phyloP scores from a whole-genome alignment of 2,888 invertebrate genomes.

The Hofmannophila pseudospretella region DNA sequence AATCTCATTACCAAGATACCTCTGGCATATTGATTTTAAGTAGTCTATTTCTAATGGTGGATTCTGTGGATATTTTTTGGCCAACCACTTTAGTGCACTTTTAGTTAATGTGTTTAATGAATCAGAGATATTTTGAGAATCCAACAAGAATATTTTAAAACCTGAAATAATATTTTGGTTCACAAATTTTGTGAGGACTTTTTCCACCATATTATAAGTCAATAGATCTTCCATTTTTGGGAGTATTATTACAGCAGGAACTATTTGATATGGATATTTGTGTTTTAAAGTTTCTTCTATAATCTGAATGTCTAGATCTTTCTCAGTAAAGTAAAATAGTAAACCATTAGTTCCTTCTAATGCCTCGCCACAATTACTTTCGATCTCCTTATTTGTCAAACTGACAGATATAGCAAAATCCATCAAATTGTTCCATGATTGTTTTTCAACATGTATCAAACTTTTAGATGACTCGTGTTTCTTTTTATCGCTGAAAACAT shows the following conservation, averaged over 20 bases:
- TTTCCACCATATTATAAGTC: constrained; percentile 32
- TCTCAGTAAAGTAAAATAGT: constrained; percentile 52
- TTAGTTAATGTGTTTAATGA: constrained; percentile 48
- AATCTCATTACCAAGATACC: constrained; percentile 79
- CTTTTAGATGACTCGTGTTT: constrained; percentile 46
- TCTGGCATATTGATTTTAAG: constrained; percentile 73
- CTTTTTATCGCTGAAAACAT: constrained; percentile 62
- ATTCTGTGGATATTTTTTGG: constrained; percentile 62
- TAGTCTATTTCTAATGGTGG: constrained; percentile 78
- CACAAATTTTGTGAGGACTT: constrained; percentile 34
- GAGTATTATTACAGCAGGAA: constrained; percentile 61
- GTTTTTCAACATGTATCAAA: constrained; percentile 55
- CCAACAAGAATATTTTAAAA: constrained; percentile 51
- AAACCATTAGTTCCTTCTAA: constrained; percentile 63
- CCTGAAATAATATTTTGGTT: constrained; percentile 47
- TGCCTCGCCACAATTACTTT: constrained; percentile 38
- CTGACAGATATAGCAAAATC: constrained; percentile 68
- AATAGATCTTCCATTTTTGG: constrained; percentile 31
- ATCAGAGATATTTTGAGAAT: constrained; percentile 39
- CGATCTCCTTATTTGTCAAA: constrained; percentile 37
- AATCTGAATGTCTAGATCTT: constrained; percentile 34
- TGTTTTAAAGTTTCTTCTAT: constrained; percentile 47
- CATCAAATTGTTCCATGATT: constrained; percentile 68
- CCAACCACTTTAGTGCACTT: constrained; percentile 67
- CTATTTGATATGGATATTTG: constrained; percentile 55